Evolutionary conservation across 2,113 vertebrate species (phyloP), one percentile per base, ranked within the genome.

Genomic region (Anhinga rufa): DNA sequence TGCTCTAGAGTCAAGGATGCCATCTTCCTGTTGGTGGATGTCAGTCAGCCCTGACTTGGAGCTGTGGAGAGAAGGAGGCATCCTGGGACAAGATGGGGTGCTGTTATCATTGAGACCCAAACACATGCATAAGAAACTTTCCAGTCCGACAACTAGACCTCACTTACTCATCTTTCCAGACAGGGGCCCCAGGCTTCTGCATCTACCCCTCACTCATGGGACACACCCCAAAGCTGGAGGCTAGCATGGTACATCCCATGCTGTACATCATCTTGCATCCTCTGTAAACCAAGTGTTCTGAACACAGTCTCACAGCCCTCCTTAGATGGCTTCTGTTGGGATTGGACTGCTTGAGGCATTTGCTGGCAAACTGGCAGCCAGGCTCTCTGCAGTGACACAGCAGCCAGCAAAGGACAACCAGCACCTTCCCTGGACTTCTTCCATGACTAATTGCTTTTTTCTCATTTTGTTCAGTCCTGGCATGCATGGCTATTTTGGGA

Each of bases 261-360:
- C 15, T 48, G 52, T 58, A 20, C 14, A 7, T 14, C 1, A 2
- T 5, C 0, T 17, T 68, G 6, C 3, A 1, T 65, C 28, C 31
- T 17, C 75, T 92, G 51, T 51, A 78, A 93, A 54, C 12, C 20
- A 65, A 61, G 52, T 51, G n/a, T 31, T 34, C 18, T 46, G n/a
- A 34, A 51, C 7, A 34, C 6, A 51, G 9, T 31, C 34, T 52
- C 34, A 70, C 29, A 64, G 38, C 7, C 29, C 8, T 88, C 32
- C 51, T 71, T 36, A 34, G 15, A 26, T 79, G 62, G 21, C 40
- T 80, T 76, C 42, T 52, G n/a, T 54, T 74, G 65, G 46, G 38
- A 14, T 10, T 26, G 10, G 8, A 40, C 24, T 69, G 14, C 36
- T 83, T 81, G 8, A 81, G 19, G 34, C 4, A 58, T 51, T 82